Evolutionary conservation across 1,140 invertebrate genomes (phyloP).

Genomic region (Drosophila equinoxialis): DNA sequence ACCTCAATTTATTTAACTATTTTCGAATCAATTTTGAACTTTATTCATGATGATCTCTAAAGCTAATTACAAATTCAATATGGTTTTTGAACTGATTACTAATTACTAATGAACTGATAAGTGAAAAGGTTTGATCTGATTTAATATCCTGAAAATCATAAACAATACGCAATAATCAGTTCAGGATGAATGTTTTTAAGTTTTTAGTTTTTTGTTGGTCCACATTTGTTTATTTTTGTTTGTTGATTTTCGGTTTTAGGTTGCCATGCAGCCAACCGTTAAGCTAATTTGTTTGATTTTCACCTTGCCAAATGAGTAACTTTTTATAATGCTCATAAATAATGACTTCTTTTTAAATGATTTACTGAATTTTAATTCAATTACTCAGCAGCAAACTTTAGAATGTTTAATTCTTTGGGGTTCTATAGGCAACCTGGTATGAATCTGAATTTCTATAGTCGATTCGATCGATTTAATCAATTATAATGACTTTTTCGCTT

Average conservation of each 20-base stretch:
- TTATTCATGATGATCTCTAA: too few species aligned
- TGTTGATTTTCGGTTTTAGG: not conserved
- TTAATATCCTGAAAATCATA: too few species aligned
- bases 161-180: too few species aligned
- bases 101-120: too few species aligned
- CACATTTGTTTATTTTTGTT: not conserved
- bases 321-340: conserved; percentile 5
- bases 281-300: conserved; percentile 7
- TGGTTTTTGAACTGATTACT: too few species aligned
- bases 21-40: too few species aligned
- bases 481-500: conserved; percentile 52
- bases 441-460: not conserved
- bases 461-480: conserved; percentile 33
- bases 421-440: not conserved
- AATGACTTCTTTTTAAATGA: not conserved
- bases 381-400: conserved; percentile 4
- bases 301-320: conserved; percentile 12
- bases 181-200: too few species aligned
- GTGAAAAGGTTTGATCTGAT: too few species aligned
- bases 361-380: conserved; percentile 5
- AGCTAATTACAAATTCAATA: too few species aligned
- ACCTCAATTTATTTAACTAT: too few species aligned
- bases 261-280: conserved; percentile 4
- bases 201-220: not conserved
- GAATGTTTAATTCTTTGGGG: conserved; percentile 1